Conservation (phyloP, 2,888 invertebrate genomes). For the Bruchidius siliquastri region DNA sequence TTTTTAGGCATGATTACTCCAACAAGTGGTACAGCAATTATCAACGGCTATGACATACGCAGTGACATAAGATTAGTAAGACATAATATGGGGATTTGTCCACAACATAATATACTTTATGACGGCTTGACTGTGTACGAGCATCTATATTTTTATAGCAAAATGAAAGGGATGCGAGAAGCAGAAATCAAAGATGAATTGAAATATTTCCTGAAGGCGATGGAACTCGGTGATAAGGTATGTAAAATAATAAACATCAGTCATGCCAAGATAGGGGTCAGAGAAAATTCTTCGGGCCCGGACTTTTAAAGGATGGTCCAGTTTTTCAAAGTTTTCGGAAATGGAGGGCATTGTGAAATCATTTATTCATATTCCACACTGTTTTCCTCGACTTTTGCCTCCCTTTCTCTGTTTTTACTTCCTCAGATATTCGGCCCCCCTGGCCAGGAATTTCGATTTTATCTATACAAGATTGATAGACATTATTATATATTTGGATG, state of each 20-base stretch:
- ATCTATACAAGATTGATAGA: too few species aligned
- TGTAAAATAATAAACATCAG: conserved; percentile 7
- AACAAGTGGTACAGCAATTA: conserved; percentile 63
- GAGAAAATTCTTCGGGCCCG: too few species aligned
- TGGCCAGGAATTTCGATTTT: too few species aligned
- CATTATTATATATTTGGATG: too few species aligned
- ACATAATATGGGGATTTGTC: conserved; percentile 72
- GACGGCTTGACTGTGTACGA: conserved; percentile 77
- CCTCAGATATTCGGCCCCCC: too few species aligned
- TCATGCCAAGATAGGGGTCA: too few species aligned
- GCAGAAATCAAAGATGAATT: conserved; percentile 58
- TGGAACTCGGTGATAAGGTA: conserved; percentile 65
- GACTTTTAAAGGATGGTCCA: too few species aligned
- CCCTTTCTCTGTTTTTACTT: too few species aligned
- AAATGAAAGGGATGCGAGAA: conserved; percentile 61
- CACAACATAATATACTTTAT: conserved; percentile 82
- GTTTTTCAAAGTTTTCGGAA: too few species aligned
- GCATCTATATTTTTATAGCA: conserved; percentile 77
- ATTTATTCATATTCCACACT: too few species aligned
- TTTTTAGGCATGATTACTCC: conserved; percentile 70
- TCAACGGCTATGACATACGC: conserved; percentile 68
- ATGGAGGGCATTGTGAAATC: too few species aligned
- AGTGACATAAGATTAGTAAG: conserved; percentile 61
- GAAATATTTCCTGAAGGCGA: conserved; percentile 56
- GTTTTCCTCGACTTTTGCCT: too few species aligned